Evolutionary conservation across 2,888 invertebrate species (phyloP).

Genomic region (Agrilus cyanescens): DNA sequence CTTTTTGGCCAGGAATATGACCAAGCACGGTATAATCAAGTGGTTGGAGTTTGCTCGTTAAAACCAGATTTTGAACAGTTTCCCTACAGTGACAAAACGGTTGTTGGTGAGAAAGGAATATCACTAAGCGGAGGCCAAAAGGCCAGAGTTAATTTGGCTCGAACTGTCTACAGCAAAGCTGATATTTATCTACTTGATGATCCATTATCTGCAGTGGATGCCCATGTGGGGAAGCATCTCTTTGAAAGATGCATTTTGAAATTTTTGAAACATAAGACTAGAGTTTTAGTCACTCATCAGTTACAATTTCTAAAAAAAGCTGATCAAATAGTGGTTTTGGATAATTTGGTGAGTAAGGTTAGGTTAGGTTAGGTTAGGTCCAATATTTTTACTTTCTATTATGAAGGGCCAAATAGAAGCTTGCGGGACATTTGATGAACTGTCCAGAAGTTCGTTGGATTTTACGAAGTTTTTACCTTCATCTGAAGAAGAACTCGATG

Average conservation of each 20-base stretch:
- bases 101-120: conserved; percentile 62
- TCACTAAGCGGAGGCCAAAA: conserved; percentile 72
- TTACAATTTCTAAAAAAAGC: conserved; percentile 48
- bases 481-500: conserved; percentile 16
- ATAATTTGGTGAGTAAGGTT: conserved; percentile 41
- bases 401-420: conserved; percentile 43
- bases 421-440: conserved; percentile 47
- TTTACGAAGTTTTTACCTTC: conserved; percentile 39
- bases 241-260: conserved; percentile 59
- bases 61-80: conserved; percentile 51
- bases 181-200: conserved; percentile 70
- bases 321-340: conserved; percentile 42
- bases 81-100: conserved; percentile 41
- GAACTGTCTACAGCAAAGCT: conserved; percentile 66
- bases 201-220: conserved; percentile 69
- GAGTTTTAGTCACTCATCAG: conserved; percentile 63
- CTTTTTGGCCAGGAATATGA: conserved; percentile 48
- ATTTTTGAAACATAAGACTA: conserved; percentile 43
- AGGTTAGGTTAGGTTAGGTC: no score
- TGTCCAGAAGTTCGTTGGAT: conserved; percentile 44
- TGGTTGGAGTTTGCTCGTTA: conserved; percentile 48
- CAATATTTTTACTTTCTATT: no score
- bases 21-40: conserved; percentile 35
- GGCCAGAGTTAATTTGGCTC: conserved; percentile 64
- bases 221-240: conserved; percentile 60